Evolutionary conservation across 2,797 vertebrate genomes (phyloP).

Genomic region (Pogoniulus pusillus): DNA sequence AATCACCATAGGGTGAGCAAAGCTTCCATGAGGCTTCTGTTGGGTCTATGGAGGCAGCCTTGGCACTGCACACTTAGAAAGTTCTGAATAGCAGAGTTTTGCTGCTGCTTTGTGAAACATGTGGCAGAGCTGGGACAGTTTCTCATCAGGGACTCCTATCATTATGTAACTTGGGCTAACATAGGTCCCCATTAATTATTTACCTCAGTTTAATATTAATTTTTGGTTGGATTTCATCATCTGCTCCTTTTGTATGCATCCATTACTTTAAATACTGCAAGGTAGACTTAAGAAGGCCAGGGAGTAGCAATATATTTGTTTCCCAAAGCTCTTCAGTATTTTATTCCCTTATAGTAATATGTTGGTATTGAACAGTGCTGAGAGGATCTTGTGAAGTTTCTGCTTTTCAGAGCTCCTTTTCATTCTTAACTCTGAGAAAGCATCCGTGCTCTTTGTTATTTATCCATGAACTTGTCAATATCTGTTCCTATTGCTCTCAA

Average conservation of each 20-base stretch:
- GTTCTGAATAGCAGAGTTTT: not conserved
- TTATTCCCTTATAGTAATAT: not conserved
- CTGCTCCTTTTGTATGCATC: not conserved
- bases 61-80: rapidly evolving
- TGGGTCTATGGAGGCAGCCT: rapidly evolving
- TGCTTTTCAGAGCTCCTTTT: not conserved
- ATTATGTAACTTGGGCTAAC: too few species aligned
- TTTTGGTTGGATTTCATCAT: not conserved
- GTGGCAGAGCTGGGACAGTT: not conserved
- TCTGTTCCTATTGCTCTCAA: not conserved
- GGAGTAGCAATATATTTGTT: not conserved
- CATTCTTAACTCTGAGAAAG: not conserved
- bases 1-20: not conserved
- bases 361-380: not conserved
- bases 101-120: not conserved
- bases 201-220: not conserved
- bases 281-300: not conserved
- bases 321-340: not conserved
- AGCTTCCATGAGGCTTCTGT: not conserved
- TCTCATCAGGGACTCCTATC: not conserved
- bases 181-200: not conserved
- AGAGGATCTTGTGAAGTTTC: not conserved
- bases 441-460: not conserved
- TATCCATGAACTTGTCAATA: not conserved
- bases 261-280: not conserved